These are phyloP conservation scores for Diabrotica undecimpunctata DNA, from an alignment of 1,140 invertebrate species.

Conservation along the genomic window DNA sequence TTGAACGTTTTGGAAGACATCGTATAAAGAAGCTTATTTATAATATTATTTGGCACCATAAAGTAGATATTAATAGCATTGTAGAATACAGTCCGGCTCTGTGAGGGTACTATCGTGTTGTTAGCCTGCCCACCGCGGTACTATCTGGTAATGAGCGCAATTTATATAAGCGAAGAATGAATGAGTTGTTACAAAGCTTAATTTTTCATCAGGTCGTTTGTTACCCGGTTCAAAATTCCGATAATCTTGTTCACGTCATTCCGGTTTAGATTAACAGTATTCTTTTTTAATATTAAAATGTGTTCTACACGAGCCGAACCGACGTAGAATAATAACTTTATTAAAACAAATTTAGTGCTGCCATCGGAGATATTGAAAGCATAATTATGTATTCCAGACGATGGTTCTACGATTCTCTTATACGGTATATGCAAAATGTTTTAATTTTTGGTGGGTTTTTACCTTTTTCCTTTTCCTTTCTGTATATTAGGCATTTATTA, in stretches of 20 bases:
- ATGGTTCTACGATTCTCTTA: too few relatives aligned
- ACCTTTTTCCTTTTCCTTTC: too few relatives aligned
- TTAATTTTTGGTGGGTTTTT: too few relatives aligned
- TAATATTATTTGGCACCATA: too few relatives aligned
- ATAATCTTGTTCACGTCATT: slow-evolving; percentile 38
- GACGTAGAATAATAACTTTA: slow-evolving; percentile 29
- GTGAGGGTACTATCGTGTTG: slow-evolving; percentile 24
- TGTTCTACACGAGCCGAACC: slow-evolving; percentile 21
- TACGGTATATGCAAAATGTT: too few relatives aligned
- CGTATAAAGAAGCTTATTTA: too few relatives aligned
- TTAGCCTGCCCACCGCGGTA: slow-evolving; percentile 27
- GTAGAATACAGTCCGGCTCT: not conserved
- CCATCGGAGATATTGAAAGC: not conserved
- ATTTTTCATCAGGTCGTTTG: slow-evolving; percentile 41
- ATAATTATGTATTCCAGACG: not conserved
- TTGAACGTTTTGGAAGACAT: too few relatives aligned
- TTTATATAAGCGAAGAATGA: slow-evolving; percentile 38
- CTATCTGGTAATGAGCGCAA: slow-evolving; percentile 38
- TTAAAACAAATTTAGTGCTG: slow-evolving; percentile 22
- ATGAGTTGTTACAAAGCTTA: slow-evolving; percentile 38
- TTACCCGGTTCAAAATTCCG: slow-evolving; percentile 34
- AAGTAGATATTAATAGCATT: too few relatives aligned
- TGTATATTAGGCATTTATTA: too few relatives aligned
- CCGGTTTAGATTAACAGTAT: slow-evolving; percentile 28
- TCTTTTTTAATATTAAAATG: slow-evolving; percentile 29